Conservation (phyloP, 2,888 invertebrate genomes). For the Dicyrtomina minuta region DNA sequence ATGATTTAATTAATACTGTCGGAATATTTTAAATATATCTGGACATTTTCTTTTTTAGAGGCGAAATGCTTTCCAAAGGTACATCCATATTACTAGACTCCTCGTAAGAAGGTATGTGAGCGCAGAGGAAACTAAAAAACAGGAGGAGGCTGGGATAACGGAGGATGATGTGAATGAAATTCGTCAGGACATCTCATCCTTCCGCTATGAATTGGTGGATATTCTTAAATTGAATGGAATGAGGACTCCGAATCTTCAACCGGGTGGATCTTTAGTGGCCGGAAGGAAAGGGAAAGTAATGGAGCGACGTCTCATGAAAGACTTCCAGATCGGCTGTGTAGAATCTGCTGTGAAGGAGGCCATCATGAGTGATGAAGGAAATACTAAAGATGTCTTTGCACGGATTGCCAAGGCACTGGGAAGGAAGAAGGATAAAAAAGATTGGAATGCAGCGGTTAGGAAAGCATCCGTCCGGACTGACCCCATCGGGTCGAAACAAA, state of each 20-base stretch:
- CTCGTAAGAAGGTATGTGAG: slow-evolving; percentile 88
- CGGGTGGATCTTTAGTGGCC: slow-evolving; percentile 69
- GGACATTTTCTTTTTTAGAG: slow-evolving; percentile 26
- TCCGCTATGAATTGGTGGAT: slow-evolving; percentile 88
- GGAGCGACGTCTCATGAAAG: slow-evolving; percentile 81
- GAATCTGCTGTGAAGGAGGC: slow-evolving; percentile 78
- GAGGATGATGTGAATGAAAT: slow-evolving; percentile 99
- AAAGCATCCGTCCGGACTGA: slow-evolving; percentile 64
- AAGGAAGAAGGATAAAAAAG: slow-evolving; percentile 64
- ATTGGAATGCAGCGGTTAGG: slow-evolving; percentile 82
- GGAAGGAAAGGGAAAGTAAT: slow-evolving; percentile 83
- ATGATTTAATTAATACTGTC: neutral
- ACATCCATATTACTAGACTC: slow-evolving; percentile 83
- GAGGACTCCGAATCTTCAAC: slow-evolving; percentile 72
- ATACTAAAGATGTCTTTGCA: slow-evolving; percentile 74
- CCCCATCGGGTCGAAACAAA: slow-evolving; percentile 67
- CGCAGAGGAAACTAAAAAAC: slow-evolving; percentile 74
- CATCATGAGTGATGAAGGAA: slow-evolving; percentile 66
- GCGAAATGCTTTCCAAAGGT: slow-evolving; percentile 59
- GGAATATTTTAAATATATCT: neutral
- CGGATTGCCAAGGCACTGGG: slow-evolving; percentile 81
- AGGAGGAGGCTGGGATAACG: slow-evolving; percentile 87
- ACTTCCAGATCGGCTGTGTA: slow-evolving; percentile 86
- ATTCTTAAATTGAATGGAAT: slow-evolving; percentile 87
- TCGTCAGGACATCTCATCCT: slow-evolving; percentile 92